Percentiles rank a stretch among this genome's conserved stretches.
Evolutionary conservation across 2,113 vertebrate species (phyloP).

Genomic region (Nothocercus nigrocapillus): DNA sequence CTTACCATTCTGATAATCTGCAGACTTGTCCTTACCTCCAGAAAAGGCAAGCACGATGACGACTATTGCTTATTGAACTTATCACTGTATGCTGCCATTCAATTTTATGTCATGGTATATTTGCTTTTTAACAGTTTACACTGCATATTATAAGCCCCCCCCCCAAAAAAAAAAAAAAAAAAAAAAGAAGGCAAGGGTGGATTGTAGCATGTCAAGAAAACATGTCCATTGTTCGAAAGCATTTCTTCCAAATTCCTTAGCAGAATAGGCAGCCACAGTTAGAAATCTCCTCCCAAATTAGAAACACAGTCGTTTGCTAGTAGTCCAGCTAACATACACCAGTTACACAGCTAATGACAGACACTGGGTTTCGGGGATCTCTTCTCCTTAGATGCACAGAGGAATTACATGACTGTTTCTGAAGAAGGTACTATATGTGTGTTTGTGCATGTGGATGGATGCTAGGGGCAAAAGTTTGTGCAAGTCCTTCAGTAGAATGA

Average conservation of each 20-base stretch:
- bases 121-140: not conserved
- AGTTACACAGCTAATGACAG: not conserved
- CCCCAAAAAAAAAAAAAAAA: not conserved
- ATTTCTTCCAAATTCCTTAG: slow-evolving; percentile 3
- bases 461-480: not conserved
- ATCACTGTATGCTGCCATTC: not conserved
- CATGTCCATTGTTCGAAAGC: not conserved
- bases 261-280: not conserved
- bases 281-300: not conserved
- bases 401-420: not conserved
- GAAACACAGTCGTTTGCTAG: not conserved
- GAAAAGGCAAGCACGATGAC: not conserved
- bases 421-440: not conserved
- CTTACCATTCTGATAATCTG: not conserved
- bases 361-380: not conserved
- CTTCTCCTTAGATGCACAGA: not conserved
- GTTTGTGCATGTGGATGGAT: not conserved
- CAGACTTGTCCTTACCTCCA: not conserved
- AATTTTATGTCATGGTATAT: not conserved
- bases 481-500: not conserved
- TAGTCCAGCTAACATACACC: rapidly evolving
- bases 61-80: not conserved
- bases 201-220: not conserved
- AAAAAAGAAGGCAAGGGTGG: not conserved
- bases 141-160: not conserved